A percentile compares a stretch with the other conserved stretches of the same genome.
Conservation (phyloP, 2,797 vertebrate genomes). For the Sebastes variabilis region DNA sequence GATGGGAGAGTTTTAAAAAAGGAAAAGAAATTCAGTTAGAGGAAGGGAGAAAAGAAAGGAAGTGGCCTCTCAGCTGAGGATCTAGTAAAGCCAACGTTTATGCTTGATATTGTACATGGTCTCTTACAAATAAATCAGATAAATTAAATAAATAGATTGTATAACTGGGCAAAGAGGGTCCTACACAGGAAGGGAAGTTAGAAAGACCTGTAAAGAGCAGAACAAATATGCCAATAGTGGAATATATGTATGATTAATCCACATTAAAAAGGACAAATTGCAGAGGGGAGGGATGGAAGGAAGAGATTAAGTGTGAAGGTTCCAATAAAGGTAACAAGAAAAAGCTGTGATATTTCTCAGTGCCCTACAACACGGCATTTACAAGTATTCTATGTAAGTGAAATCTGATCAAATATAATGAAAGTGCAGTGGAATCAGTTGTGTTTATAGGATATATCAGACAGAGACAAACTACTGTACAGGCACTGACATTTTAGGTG, state of each 20-base stretch:
- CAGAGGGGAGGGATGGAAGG: neutral
- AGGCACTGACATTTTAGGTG: neutral
- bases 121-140: neutral
- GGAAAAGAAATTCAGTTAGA: neutral
- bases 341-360: neutral
- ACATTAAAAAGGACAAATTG: neutral
- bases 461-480: neutral
- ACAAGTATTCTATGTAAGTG: neutral
- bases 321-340: neutral
- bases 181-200: neutral
- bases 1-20: neutral
- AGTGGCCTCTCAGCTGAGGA: neutral
- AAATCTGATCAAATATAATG: neutral
- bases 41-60: neutral
- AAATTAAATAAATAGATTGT: neutral
- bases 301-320: neutral
- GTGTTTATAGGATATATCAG: neutral
- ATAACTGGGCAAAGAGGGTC: neutral
- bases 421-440: neutral
- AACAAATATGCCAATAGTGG: neutral
- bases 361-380: neutral
- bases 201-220: neutral
- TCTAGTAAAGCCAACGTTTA: neutral
- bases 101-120: neutral
- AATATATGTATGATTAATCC: neutral